These are phyloP conservation scores for Noctua pronuba DNA, from an alignment of 2,888 invertebrate genomes.

Conservation along the genomic window DNA sequence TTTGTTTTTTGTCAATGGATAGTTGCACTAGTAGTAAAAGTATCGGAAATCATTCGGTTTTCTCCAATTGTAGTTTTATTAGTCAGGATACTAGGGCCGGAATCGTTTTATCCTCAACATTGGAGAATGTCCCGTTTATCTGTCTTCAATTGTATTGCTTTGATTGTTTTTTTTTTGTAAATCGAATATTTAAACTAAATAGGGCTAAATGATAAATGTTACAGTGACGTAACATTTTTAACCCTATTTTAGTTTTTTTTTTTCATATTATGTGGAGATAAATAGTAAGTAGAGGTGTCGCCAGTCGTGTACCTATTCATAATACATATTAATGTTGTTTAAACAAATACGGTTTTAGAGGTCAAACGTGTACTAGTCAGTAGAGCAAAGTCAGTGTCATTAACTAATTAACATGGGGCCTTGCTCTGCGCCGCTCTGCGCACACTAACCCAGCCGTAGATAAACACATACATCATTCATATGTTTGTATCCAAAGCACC, in stretches of 20 bases:
- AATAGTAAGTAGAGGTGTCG: slow-evolving; percentile 2
- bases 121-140: too few species aligned
- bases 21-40: too few species aligned
- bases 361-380: slow-evolving; percentile 60
- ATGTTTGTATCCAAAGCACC: slow-evolving; percentile 41
- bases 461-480: slow-evolving; percentile 39
- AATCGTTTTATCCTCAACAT: too few species aligned
- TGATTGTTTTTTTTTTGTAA: neutral
- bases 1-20: too few species aligned
- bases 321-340: slow-evolving; percentile 45
- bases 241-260: neutral
- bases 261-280: neutral
- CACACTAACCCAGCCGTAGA: slow-evolving; percentile 24
- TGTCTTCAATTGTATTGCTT: neutral
- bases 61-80: too few species aligned
- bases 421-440: slow-evolving; percentile 35
- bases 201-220: too few species aligned
- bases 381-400: slow-evolving; percentile 76
- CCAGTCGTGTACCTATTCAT: slow-evolving; percentile 8
- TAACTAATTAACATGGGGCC: slow-evolving; percentile 72
- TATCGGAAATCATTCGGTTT: too few species aligned
- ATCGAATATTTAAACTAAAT: too few species aligned
- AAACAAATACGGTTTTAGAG: slow-evolving; percentile 59
- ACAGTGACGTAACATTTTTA: neutral
- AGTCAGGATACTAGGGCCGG: too few species aligned